A percentile compares a stretch with the other conserved stretches of the same genome.
phyloP scores from a whole-genome alignment of 1,140 invertebrate species.

The Asobara japonica region DNA sequence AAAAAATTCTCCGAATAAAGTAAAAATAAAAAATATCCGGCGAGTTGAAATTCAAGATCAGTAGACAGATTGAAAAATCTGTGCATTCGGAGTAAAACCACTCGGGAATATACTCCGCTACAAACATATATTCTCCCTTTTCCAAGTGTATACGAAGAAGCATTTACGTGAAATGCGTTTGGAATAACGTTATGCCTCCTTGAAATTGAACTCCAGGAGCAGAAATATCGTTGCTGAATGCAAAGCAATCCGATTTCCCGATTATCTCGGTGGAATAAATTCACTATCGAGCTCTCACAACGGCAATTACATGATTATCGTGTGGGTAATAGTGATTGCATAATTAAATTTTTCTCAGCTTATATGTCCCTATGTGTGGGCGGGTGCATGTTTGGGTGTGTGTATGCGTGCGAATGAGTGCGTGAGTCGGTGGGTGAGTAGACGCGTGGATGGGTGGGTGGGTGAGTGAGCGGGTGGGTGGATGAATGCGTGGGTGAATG shows the following conservation, averaged over 20 bases:
- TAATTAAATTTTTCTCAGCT: not conserved
- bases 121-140: conserved; percentile 20
- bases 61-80: conserved; percentile 35
- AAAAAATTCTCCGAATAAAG: not conserved
- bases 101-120: conserved; percentile 23
- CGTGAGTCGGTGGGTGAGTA: too few relatives aligned
- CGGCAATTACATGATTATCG: conserved; percentile 9
- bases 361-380: too few relatives aligned
- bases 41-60: conserved; percentile 32
- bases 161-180: conserved; percentile 35
- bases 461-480: too few relatives aligned
- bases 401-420: too few relatives aligned
- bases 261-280: conserved; percentile 29
- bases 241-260: conserved; percentile 19
- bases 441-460: too few relatives aligned
- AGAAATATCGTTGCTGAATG: conserved; percentile 27
- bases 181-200: conserved; percentile 33
- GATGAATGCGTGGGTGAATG: too few relatives aligned
- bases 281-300: conserved; percentile 1
- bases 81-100: conserved; percentile 27
- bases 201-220: conserved; percentile 26
- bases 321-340: not conserved
- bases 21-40: not conserved
- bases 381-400: too few relatives aligned
- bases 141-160: conserved; percentile 26